phyloP scores from a whole-genome alignment of 1,140 invertebrate species.

The Drosophila tsacasi region DNA sequence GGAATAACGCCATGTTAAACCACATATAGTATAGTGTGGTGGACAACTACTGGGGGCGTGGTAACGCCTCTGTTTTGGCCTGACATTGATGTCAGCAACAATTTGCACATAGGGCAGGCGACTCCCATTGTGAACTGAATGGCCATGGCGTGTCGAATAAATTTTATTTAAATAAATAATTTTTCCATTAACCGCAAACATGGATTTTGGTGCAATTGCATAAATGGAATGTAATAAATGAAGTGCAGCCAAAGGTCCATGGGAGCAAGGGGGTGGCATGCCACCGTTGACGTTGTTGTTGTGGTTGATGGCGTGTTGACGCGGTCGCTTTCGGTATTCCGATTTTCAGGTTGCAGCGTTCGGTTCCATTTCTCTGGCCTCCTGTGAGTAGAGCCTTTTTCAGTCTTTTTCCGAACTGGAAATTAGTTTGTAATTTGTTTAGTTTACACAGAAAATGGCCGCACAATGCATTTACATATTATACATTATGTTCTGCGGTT shows the following conservation, averaged over 20 bases:
- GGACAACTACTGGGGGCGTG: background rate
- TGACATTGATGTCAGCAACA: conserved; percentile 60
- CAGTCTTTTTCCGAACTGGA: conserved; percentile 33
- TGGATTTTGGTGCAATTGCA: conserved; percentile 78
- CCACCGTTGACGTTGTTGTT: conserved; percentile 39
- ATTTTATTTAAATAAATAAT: conserved; percentile 81
- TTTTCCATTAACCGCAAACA: conserved; percentile 82
- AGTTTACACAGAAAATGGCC: conserved; percentile 62
- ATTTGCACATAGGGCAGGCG: conserved; percentile 31
- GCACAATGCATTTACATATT: conserved; percentile 68
- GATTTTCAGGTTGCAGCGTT: conserved; percentile 26
- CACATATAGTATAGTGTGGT: background rate
- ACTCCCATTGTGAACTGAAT: conserved; percentile 15
- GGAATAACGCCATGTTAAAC: background rate
- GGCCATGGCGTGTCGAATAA: conserved; percentile 62
- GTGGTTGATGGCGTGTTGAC: conserved; percentile 67
- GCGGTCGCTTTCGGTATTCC: conserved; percentile 45
- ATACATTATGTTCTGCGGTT: conserved; percentile 67
- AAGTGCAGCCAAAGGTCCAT: conserved; percentile 40
- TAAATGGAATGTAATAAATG: conserved; percentile 77
- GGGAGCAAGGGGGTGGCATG: background rate
- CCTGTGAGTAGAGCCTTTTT: conserved; percentile 5
- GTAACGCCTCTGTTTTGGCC: conserved; percentile 8
- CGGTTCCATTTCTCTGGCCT: conserved; percentile 2
- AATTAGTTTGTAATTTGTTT: conserved; percentile 78